These are phyloP conservation scores for Amblyopsis rosae DNA, from an alignment of 2,113 vertebrate genomes.

Conservation along the genomic window DNA sequence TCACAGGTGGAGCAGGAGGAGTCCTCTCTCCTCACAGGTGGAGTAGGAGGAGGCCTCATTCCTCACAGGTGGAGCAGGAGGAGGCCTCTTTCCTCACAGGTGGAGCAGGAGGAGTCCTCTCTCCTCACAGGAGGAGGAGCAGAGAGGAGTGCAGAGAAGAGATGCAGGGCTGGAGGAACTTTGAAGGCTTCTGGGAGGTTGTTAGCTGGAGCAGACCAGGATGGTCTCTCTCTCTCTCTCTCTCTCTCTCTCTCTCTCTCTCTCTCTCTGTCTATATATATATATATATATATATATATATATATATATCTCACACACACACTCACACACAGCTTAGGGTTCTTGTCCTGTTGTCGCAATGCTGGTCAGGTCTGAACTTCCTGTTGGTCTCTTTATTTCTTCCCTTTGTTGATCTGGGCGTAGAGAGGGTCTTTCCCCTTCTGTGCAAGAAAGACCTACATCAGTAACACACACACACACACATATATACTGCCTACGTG, in stretches of 20 bases:
- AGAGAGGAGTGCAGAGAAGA: too few species aligned
- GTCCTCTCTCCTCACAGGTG: too few species aligned
- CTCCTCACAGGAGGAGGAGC: too few species aligned
- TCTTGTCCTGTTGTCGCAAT: slow-evolving; percentile 69
- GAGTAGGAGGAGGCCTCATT: too few species aligned
- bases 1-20: too few species aligned
- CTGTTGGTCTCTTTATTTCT: slow-evolving; percentile 83
- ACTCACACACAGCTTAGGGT: slow-evolving; percentile 42
- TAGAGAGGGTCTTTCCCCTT: slow-evolving; percentile 94
- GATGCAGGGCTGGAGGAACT: too few species aligned
- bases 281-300: slow-evolving; percentile 35
- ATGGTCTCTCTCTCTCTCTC: too few species aligned
- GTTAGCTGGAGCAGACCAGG: too few species aligned
- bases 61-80: too few species aligned
- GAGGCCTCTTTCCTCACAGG: too few species aligned
- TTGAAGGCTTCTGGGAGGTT: too few species aligned
- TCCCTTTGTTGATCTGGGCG: slow-evolving; percentile 94
- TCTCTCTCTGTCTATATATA: background rate
- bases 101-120: too few species aligned
- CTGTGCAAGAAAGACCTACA: slow-evolving; percentile 45
- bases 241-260: background rate
- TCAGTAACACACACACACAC: background rate
- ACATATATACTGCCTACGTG: background rate
- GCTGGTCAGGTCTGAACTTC: slow-evolving; percentile 67
- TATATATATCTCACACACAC: slow-evolving; percentile 34